Evolutionary conservation across 2,888 invertebrate genomes (phyloP).

Genomic region (Nematopogon swammerdamellus): DNA sequence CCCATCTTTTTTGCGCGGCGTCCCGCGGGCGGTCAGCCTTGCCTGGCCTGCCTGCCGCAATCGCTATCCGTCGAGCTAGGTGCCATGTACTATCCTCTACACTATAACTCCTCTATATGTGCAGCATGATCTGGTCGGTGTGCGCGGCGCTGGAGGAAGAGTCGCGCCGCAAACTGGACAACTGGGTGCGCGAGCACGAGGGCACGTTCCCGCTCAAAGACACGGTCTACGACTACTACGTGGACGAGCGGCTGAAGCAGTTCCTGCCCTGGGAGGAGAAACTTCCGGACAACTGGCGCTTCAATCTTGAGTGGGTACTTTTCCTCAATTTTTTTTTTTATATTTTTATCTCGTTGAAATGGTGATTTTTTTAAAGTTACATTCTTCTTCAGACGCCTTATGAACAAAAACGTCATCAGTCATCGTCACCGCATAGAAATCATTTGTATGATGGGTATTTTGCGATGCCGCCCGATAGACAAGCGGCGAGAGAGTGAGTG

Average conservation of each 20-base stretch:
- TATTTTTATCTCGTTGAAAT: conserved; percentile 3
- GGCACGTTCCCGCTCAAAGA: conserved; percentile 81
- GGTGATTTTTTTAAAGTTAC: no score
- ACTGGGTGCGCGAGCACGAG: conserved; percentile 75
- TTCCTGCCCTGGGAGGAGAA: conserved; percentile 81
- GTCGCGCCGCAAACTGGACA: conserved; percentile 73
- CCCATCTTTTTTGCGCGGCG: no score
- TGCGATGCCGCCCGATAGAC: no score
- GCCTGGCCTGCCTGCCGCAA: no score
- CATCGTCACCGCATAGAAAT: no score
- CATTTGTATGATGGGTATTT: no score
- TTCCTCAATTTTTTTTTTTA: background rate
- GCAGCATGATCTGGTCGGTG: conserved; percentile 80
- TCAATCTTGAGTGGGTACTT: conserved; percentile 54
- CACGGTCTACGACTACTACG: conserved; percentile 85
- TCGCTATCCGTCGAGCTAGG: no score
- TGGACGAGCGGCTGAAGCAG: conserved; percentile 67
- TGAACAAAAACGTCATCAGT: no score
- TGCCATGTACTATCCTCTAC: no score
- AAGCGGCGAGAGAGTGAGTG: no score
- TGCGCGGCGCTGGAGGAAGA: conserved; percentile 78
- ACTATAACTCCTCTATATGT: conserved; percentile 14
- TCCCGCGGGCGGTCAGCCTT: no score
- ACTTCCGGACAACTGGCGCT: conserved; percentile 72
- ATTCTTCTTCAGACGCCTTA: no score